phyloP scores from a whole-genome alignment of 2,888 invertebrate genomes.

The Drosophila infuscata region DNA sequence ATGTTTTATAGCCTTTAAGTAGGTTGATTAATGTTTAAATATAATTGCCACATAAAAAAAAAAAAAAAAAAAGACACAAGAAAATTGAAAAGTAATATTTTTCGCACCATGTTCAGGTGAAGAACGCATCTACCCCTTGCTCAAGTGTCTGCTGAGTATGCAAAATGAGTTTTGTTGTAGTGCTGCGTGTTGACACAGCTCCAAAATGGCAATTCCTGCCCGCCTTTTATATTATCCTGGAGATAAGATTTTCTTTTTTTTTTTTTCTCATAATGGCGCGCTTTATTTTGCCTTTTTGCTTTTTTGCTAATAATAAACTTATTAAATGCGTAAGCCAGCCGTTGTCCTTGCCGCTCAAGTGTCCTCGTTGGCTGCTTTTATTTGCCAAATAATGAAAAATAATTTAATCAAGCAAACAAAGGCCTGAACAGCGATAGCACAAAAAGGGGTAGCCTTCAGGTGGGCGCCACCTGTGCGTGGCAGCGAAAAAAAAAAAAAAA shows the following conservation, averaged over 20 bases:
- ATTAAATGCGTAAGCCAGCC: conserved; percentile 78
- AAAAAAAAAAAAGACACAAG: too few species aligned
- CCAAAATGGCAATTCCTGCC: conserved; percentile 44
- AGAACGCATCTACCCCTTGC: conserved; percentile 2
- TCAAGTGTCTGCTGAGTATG: conserved; percentile 8
- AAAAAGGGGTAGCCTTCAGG: conserved; percentile 45
- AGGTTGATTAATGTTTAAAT: too few species aligned
- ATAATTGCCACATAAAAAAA: too few species aligned
- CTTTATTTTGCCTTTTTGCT: conserved; percentile 49
- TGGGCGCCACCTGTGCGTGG: conserved; percentile 30
- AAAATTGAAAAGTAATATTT: background rate
- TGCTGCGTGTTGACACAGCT: conserved; percentile 50
- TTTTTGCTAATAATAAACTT: conserved; percentile 74
- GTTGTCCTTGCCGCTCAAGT: conserved; percentile 56
- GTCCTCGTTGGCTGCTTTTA: conserved; percentile 55
- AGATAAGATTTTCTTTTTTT: conserved; percentile 63
- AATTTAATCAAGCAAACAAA: conserved; percentile 82
- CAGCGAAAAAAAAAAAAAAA: background rate
- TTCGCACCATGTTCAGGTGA: background rate
- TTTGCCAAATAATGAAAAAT: conserved; percentile 80
- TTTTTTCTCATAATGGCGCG: conserved; percentile 39
- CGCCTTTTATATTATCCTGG: conserved; percentile 40
- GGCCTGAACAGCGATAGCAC: conserved; percentile 33
- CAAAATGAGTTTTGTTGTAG: conserved; percentile 27
- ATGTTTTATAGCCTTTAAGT: too few species aligned